Base-by-base conservation (phyloP, 2,113 vertebrate species). In the Terrapene triunguis region DNA sequence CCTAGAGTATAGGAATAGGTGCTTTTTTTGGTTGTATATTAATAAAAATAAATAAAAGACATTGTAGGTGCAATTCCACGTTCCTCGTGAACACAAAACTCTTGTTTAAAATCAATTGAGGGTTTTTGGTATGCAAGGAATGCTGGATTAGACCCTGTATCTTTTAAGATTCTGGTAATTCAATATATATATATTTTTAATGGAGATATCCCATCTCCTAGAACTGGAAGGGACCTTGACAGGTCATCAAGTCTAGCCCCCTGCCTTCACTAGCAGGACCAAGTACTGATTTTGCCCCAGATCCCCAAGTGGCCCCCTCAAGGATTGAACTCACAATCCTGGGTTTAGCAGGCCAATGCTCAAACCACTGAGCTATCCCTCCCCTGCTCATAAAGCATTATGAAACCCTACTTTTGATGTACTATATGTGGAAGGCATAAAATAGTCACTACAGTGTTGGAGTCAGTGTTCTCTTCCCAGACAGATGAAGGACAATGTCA, bases 31-130 rank as follows among this genome's bases (percentile, higher is more conserved):
- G 94, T 50, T 78, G 13, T 48, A 65, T 83, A 87, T 97, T 94
- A 96, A 95, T 94, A 96, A 95, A 92, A 93, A 85, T 51, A 53
- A 35, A 74, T 86, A 80, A 74, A 89, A 84, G 93, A 92, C 47
- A 72, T 80, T 79, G 83, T 85, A 88, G 79, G 51, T 29, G 84
- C 84, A 55, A 27, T 42, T 82, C 79, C 82, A 88, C 84, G 51
- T 59, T 82, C 82, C 72, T 35, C 27, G 87, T 78, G 57, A 79
- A 89, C 85, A 78, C 88, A 90, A 92, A 95, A 89, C 55, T 62
- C 80, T 9, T 62, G 53, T 1, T 12, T 44, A 42, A 42, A 74
- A 38, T 44, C 38, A 38, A 6, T 4, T 0, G 13, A 54, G 32
- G 16, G 25, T 42, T 94, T 92, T 87, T 88, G 57, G 87, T 87